phyloP scores from a whole-genome alignment of 2,113 vertebrate species.

The Triplophysa rosa region DNA sequence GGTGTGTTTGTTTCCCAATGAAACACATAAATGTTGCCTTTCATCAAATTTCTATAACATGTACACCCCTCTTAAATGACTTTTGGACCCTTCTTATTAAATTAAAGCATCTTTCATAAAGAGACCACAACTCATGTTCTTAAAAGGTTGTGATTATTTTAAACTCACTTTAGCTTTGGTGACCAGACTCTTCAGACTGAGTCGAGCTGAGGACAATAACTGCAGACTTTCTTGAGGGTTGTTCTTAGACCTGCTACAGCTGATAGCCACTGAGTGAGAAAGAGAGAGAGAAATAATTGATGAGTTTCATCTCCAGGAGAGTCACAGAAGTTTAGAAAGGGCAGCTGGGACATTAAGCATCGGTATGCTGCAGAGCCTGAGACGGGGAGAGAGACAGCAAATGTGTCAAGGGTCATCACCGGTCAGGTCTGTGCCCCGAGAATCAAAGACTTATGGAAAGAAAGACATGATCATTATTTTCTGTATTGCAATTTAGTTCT shows the following conservation, averaged over 20 bases:
- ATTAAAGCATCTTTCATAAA: too few species aligned
- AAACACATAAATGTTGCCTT: too few species aligned
- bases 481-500: not conserved
- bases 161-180: constrained; percentile 88
- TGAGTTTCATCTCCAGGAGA: constrained; percentile 15
- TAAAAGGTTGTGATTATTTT: not conserved
- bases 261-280: constrained; percentile 78
- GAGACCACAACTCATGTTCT: too few species aligned
- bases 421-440: not conserved
- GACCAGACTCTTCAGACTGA: constrained; percentile 83
- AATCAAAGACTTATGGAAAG: not conserved
- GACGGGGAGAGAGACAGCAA: not conserved
- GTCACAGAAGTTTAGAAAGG: constrained; percentile 6
- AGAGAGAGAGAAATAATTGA: constrained; percentile 33
- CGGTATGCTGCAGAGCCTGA: not conserved
- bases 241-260: constrained; percentile 81
- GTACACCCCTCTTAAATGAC: too few species aligned
- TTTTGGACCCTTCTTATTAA: too few species aligned
- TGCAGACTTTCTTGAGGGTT: constrained; percentile 83
- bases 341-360: constrained; percentile 30
- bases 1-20: too few species aligned
- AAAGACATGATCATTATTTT: constrained; percentile 5
- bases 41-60: too few species aligned
- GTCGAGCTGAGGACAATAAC: constrained; percentile 87
- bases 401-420: not conserved